Evolutionary conservation across 2,888 invertebrate genomes (phyloP), one percentile per base, ranked within the genome.

Genomic region (Hylaea fasciaria): DNA sequence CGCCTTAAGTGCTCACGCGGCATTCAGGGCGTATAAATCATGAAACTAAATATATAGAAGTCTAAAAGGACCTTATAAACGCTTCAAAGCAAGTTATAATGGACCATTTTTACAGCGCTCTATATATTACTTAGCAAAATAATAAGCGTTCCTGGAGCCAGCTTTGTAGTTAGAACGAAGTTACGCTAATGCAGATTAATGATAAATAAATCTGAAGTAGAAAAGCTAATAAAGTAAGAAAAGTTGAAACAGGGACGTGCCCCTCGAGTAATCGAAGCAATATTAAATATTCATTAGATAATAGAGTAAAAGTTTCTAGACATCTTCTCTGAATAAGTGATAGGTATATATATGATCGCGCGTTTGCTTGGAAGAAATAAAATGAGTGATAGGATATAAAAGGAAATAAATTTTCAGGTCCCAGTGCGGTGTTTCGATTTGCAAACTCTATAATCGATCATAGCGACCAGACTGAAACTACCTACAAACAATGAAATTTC

Each of bases 111-210:
- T 32, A 32, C 32, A 32, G 32, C 7, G 10, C 32, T 32, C 9
- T 9, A 10, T 32, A 32, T 7, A 22, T 22, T 22, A 22, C 22
- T 0, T 32, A 32, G 32, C 3, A 32, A 32, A 32, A 9, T 32
- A 32, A 32, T 7, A 32, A 32, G 7, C 32, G 9, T 10, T 8
- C 32, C 7, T 32, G 32, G 8, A 14, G n/a, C 22, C 22, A 40
- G 22, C 41, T 40, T 41, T 40, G 22, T 37, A 45, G 5, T 32
- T 50, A 5, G 45, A 13, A 3, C 37, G 14, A 22, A 49, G 17
- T 11, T 46, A 37, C n/a, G 29, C 17, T 59, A 50, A 54, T 54
- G 54, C 35, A 50, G 53, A 59, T 59, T 50, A 59, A 59, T 50
- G 54, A 48, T 48, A 37, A 17, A 57, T 12, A 37, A 37, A n/a